Base-by-base conservation (phyloP, 2,888 invertebrate species). In the Tetheella fluctuosa region DNA sequence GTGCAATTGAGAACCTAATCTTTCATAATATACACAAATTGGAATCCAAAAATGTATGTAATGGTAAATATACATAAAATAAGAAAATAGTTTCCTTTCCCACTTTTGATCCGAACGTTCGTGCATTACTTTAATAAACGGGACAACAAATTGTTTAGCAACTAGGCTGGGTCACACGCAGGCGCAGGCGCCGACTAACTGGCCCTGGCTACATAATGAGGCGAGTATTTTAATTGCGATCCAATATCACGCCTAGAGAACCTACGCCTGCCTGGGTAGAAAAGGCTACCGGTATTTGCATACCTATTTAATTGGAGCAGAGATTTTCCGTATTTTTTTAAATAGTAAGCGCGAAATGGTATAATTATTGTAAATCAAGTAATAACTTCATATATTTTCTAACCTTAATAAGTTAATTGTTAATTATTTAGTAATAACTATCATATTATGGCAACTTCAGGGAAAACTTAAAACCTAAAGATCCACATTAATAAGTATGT, bases 151-250 rank as follows among this genome's bases (percentile, higher is more conserved):
- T 48, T 20, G 20, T 48, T 48, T 8, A 48, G 20, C 20, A 15
- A 20, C 20, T 10, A 48, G 42, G 42, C 42, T 39, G 42, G 37
- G 48, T 48, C 17, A n/a, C 48, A 48, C 39, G 39, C 39, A 39
- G 15, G 37, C 30, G 30, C 42, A 42, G 48, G 48, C 64, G 62
- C 57, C 63, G 59, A 59, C 65, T 67, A 68, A 71, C 65, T 69
- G 65, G 66, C 59, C 64, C 63, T 63, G 74, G 72, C 34, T 34
- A 48, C 13, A n/a, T 55, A 55, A 74, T 76, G 75, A 74, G 34
- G 7, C 23, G 15, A 34, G 23, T 55, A 55, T 37, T 74, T 70
- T 85, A 83, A 84, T 83, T 82, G 77, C 78, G 70, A 73, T 69
- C 73, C 74, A 79, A 76, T 79, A 78, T 64, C 64, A 60, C 64